A percentile compares a stretch with the other conserved stretches of the same genome.
These are phyloP conservation scores for Mobula birostris DNA, from an alignment of 2,113 vertebrate genomes.

Conservation along the genomic window DNA sequence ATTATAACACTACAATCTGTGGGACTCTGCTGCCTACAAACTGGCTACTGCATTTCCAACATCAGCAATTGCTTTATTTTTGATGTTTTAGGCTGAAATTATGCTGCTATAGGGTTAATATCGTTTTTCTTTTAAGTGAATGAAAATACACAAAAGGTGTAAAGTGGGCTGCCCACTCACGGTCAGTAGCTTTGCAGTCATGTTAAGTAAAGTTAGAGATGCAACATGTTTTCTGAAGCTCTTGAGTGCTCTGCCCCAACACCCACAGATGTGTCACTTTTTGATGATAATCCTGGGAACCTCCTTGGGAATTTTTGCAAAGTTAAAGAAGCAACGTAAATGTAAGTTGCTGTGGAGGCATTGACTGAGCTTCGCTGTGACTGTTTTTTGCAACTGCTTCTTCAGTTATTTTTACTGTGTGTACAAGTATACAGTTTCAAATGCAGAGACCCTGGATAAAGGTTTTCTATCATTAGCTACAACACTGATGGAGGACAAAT, in stretches of 20 bases:
- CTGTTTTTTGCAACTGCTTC: neutral
- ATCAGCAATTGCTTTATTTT: neutral
- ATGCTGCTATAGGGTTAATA: neutral
- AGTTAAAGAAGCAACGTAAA: neutral
- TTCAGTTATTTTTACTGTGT: too few relatives aligned
- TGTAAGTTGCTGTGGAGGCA: neutral
- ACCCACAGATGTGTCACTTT: neutral
- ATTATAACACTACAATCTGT: neutral
- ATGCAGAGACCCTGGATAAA: neutral
- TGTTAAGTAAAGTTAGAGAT: neutral
- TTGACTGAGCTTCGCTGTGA: neutral
- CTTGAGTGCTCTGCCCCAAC: neutral
- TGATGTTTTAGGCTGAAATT: neutral
- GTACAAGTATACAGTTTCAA: neutral
- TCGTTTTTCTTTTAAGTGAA: neutral
- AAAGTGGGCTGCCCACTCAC: neutral
- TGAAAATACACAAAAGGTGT: neutral
- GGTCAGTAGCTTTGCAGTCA: neutral
- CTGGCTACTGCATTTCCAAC: neutral
- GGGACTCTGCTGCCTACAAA: neutral
- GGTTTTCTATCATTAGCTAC: neutral
- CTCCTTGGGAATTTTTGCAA: neutral
- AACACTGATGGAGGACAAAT: neutral
- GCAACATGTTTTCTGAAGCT: neutral
- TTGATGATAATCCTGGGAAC: neutral